Base-by-base conservation (phyloP, 1,140 invertebrate species). In the Protaetia brevitarsis region DNA sequence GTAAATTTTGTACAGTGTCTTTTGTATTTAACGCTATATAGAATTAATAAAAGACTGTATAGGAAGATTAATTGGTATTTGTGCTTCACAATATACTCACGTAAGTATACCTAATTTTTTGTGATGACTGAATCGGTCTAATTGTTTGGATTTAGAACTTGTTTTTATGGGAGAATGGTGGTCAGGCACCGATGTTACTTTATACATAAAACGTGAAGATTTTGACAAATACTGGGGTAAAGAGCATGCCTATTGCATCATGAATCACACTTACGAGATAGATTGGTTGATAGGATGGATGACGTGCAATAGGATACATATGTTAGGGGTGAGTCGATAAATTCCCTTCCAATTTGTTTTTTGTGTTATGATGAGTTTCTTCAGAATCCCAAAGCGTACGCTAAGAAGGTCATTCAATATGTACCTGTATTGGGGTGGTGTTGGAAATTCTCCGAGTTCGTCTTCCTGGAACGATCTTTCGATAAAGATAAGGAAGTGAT, bases 231-330 rank as follows among this genome's bases (percentile, higher is more conserved):
- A 87, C 79, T 89, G 89, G 79, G 94, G 93, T 8, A 90, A 91
- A 68, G 94, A 97, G 76, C 94, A 97, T 82, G 90, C 87, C 11
- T 87, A 94, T 72, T 84, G 95, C 28, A 82, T 98, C 27, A 95
- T 98, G 92, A 98, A 98, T 79, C 96, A 98, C 76, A 88, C 87
- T 60, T 98, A 95, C 80, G 96, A 98, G 83, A 88, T 96, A 63
- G 96, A 98, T 78, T 98, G 96, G 94, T 79, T 97, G 0, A 87
- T 92, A 72, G 92, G 93, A 36, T 96, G 93, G 92, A 86, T 94
- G 70, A 86, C 93, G 67, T 89, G 88, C 76, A 93, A 96, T 68
- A 85, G 89, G 71, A 80, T 90, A 70, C 75, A 82, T 71, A 84
- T 93, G 62, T 81, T 96, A 66, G 93, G 93, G 59, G 91, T 93